phyloP scores from a whole-genome alignment of 2,888 invertebrate species.

The Prosopocoilus inquinatus region DNA sequence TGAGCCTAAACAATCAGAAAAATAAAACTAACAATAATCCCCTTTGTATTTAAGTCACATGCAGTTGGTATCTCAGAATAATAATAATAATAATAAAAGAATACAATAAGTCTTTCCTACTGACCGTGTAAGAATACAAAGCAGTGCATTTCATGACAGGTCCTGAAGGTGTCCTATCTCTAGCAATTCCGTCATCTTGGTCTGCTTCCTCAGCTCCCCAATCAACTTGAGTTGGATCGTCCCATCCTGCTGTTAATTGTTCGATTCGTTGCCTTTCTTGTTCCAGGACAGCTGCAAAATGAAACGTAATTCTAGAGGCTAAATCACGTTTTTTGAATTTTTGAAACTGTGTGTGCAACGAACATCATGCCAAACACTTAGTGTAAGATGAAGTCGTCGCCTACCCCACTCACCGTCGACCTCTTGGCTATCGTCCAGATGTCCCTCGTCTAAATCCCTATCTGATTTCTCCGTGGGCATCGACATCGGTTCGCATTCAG shows the following conservation, averaged over 20 bases:
- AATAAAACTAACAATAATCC: too few relatives aligned
- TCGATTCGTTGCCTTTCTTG: constrained; percentile 74
- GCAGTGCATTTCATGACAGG: constrained; percentile 83
- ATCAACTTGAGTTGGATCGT: constrained; percentile 77
- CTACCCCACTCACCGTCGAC: constrained; percentile 67
- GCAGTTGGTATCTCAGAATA: not conserved
- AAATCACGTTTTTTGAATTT: not conserved
- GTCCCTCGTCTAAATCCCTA: constrained; percentile 46
- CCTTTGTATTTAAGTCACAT: not conserved
- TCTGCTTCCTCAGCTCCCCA: constrained; percentile 70
- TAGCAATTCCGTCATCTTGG: constrained; percentile 45
- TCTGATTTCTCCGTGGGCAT: constrained; percentile 33
- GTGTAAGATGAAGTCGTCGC: constrained; percentile 30
- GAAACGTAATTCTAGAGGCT: not conserved
- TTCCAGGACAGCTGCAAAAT: constrained; percentile 60
- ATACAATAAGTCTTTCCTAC: too few relatives aligned
- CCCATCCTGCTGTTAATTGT: constrained; percentile 71
- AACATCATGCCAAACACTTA: constrained; percentile 33
- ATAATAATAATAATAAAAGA: too few relatives aligned
- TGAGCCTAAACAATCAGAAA: constrained; percentile 66
- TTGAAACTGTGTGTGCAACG: constrained; percentile 29
- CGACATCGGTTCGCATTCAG: constrained; percentile 61
- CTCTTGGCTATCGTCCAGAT: constrained; percentile 64
- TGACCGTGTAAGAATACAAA: constrained; percentile 87
- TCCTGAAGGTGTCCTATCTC: constrained; percentile 51